phyloP scores from a whole-genome alignment of 2,888 invertebrate species.

The Drosophila testacea region DNA sequence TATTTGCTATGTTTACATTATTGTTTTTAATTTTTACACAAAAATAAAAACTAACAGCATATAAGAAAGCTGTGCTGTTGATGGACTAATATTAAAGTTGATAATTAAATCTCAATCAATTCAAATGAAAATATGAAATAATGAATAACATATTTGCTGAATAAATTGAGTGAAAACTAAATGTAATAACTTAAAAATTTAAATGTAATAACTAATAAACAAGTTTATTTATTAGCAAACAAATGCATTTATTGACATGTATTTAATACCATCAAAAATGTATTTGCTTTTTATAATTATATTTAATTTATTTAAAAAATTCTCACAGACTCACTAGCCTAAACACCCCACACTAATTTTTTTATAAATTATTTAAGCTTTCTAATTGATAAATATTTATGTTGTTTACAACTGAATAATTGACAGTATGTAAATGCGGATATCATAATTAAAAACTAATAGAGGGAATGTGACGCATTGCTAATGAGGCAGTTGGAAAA shows the following conservation, averaged over 20 bases:
- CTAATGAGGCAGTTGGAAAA: constrained; percentile 5
- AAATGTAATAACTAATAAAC: background rate
- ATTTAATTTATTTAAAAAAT: background rate
- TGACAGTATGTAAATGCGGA: background rate
- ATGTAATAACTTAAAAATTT: too few relatives aligned
- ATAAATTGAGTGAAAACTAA: background rate
- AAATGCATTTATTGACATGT: background rate
- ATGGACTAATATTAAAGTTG: too few relatives aligned
- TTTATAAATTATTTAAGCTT: background rate
- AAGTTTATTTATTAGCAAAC: background rate
- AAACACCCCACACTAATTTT: background rate
- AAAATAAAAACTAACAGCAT: too few relatives aligned
- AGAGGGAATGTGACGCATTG: background rate
- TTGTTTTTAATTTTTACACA: too few relatives aligned
- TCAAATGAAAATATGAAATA: too few relatives aligned
- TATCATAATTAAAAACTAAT: constrained; percentile 7
- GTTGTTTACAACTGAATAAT: constrained; percentile 5
- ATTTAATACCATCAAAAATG: background rate
- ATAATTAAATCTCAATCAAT: too few relatives aligned
- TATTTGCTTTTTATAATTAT: background rate
- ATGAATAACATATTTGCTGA: background rate
- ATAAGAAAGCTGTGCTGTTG: too few relatives aligned
- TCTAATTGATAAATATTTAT: constrained; percentile 14
- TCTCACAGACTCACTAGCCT: background rate
- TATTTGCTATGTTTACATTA: too few relatives aligned